Evolutionary conservation across 2,797 vertebrate species (phyloP).

Genomic region (Furcifer pardalis): DNA sequence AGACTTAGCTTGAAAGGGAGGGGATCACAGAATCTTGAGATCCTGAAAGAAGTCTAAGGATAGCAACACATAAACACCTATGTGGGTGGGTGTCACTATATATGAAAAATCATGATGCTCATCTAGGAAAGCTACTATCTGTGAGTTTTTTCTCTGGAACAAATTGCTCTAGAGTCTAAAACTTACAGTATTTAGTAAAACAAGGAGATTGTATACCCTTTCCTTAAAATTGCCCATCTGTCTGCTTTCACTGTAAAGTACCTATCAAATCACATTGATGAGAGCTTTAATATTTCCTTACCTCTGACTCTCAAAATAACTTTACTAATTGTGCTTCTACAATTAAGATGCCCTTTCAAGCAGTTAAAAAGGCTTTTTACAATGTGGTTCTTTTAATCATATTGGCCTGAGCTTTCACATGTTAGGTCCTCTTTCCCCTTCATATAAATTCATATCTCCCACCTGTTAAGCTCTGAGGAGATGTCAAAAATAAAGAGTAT

Average conservation of each 20-base stretch:
- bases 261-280: not conserved
- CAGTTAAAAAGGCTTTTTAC: not conserved
- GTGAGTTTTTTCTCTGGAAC: not conserved
- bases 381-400: slow-evolving; percentile 16
- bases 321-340: not conserved
- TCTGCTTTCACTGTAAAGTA: not conserved
- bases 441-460: slow-evolving; percentile 4
- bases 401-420: slow-evolving; percentile 23
- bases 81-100: too few species aligned
- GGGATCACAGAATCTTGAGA: not conserved
- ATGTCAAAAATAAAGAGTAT: slow-evolving; percentile 5
- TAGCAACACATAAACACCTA: not conserved
- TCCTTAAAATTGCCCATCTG: slow-evolving; percentile 21
- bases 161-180: not conserved
- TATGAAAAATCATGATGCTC: too few species aligned
- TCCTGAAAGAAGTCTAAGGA: slow-evolving; percentile 3
- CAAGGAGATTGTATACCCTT: not conserved
- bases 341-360: not conserved
- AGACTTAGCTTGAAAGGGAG: slow-evolving; percentile 20
- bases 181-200: not conserved
- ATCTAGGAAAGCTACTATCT: slow-evolving; percentile 34
- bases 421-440: slow-evolving; percentile 14
- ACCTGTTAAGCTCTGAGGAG: slow-evolving; percentile 6
- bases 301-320: not conserved
- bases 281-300: slow-evolving; percentile 6